Base-by-base conservation (phyloP, 2,888 invertebrate species). In the Panorpa germanica region DNA sequence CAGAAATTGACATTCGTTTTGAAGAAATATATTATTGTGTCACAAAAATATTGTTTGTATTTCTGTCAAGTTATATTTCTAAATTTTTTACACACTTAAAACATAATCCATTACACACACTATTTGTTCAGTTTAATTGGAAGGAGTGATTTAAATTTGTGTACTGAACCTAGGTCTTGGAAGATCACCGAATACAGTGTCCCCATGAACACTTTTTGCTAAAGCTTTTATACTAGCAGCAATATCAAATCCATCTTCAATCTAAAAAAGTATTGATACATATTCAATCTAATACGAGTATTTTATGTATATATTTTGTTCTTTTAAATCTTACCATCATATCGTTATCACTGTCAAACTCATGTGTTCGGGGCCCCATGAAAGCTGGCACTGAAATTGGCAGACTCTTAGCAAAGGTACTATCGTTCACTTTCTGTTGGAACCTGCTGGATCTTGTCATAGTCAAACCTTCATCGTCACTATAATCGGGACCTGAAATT, bases 151-250 rank as follows among this genome's bases (percentile, higher is more conserved):
- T 67, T 73, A 82, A 59, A 82, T 77, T 61, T 78, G 76, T 37
- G 80, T 80, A 50, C 76, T 76, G 61, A 81, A 74, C 46, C 83
- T 69, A 38, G 83, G 82, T 37, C 77, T 65, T 24, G 90, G 90
- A 47, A 88, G 58, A 46, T 88, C 90, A 12, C 80, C 80, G 57
- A 83, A 88, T 40, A 82, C 75, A 14, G 71, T 62, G 54, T 86
- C 83, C 36, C 80, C 83, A 55, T 82, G 82, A 36, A 88, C 81
- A 42, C 86, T 88, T 44, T 77, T 76, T 12, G 88, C 86, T 44
- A 90, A 57, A n/a, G 86, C 86, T 54, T 82, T 80, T 49, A 90
- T 88, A 49, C 81, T 83, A 24, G 85, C 86, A 38, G 85, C 83
- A 48, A 90, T 88, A 50, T 85, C 81, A 37, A 70, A 65, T n/a